Evolutionary conservation across 2,113 vertebrate species (phyloP).

Genomic region (Nyctibius bracteatus): DNA sequence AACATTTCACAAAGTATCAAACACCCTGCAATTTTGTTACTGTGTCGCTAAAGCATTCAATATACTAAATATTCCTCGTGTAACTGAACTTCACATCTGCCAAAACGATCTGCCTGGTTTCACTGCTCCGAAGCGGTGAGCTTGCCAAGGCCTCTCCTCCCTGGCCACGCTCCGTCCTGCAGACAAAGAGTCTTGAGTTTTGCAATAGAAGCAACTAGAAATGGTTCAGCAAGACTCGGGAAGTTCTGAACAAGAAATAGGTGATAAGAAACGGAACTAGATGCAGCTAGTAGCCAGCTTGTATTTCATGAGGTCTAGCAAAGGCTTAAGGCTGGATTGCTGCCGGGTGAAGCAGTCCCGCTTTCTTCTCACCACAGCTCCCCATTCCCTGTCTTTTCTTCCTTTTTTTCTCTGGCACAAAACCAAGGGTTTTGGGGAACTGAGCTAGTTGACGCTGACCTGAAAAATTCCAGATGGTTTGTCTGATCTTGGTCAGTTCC

Average conservation of each 20-base stretch:
- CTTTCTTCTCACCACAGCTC: background rate
- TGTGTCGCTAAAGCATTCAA: background rate
- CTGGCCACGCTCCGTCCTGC: rapidly evolving
- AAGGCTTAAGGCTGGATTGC: background rate
- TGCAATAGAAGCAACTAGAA: background rate
- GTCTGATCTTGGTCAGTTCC: background rate
- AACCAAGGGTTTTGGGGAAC: background rate
- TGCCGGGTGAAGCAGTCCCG: background rate
- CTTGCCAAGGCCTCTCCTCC: background rate
- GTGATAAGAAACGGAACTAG: background rate
- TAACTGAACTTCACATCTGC: background rate
- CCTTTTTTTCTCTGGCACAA: background rate
- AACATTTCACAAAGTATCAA: background rate
- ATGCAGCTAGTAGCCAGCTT: background rate
- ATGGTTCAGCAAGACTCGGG: background rate
- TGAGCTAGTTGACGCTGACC: background rate
- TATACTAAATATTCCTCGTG: background rate
- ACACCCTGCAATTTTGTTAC: background rate
- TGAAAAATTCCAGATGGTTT: background rate
- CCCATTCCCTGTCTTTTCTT: background rate
- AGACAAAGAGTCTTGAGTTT: rapidly evolving
- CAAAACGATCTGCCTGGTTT: background rate
- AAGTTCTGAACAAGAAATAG: background rate
- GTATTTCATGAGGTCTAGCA: background rate
- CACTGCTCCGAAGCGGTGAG: rapidly evolving